Evolutionary conservation across 2,113 vertebrate species (phyloP).

Genomic region (Speoplatyrhinus poulsoni): DNA sequence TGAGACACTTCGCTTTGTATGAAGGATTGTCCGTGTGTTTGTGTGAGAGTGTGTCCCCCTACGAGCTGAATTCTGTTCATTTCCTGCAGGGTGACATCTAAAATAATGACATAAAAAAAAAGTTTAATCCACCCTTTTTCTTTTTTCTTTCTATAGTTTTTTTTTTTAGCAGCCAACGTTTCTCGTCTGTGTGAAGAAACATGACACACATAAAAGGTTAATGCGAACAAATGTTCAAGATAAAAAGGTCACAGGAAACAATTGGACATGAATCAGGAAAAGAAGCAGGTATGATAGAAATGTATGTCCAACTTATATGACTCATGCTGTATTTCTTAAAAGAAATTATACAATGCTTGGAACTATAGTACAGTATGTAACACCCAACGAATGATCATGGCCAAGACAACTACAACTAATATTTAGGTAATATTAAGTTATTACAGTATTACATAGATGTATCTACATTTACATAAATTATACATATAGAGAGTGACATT

Average conservation of each 20-base stretch:
- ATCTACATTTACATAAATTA: too few species aligned
- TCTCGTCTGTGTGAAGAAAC: conserved; percentile 57
- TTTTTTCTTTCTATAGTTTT: conserved; percentile 12
- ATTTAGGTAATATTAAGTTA: too few species aligned
- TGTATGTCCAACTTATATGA: conserved; percentile 7
- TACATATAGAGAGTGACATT: too few species aligned
- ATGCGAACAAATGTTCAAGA: conserved; percentile 53
- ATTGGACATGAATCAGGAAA: conserved; percentile 42
- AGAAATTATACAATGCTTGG: too few species aligned
- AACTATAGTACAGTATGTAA: too few species aligned
- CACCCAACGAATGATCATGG: too few species aligned
- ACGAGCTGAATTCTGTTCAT: conserved; percentile 27
- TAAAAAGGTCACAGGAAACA: conserved; percentile 66
- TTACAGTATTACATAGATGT: too few species aligned
- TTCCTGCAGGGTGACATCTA: conserved; percentile 39
- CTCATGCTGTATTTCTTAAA: background rate
- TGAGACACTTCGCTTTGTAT: conserved; percentile 46
- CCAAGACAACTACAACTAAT: too few species aligned
- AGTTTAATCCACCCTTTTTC: conserved; percentile 1
- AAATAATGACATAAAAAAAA: conserved; percentile 42
- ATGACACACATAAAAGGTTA: conserved; percentile 66
- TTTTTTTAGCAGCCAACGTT: conserved; percentile 35
- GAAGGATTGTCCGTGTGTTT: conserved; percentile 17
- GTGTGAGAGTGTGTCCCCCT: conserved; percentile 10
- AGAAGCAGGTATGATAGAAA: background rate